phyloP scores from a whole-genome alignment of 2,797 vertebrate species.

The Anomalospiza imberbis region DNA sequence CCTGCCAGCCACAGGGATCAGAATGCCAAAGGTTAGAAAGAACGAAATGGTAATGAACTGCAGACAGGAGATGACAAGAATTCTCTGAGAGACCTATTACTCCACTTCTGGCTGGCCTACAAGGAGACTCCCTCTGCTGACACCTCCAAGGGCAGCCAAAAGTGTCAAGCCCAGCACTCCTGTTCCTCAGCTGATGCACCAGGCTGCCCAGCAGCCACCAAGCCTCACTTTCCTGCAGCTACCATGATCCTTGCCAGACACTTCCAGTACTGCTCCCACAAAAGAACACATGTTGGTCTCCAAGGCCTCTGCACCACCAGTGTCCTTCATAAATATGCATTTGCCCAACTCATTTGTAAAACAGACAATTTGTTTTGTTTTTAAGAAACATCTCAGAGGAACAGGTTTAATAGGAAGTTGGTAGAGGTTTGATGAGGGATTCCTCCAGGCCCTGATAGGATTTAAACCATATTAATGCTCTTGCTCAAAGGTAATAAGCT shows the following conservation, averaged over 20 bases:
- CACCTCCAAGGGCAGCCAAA: neutral
- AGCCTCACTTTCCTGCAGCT: neutral
- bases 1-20: neutral
- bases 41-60: neutral
- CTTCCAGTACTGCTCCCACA: neutral
- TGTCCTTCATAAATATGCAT: neutral
- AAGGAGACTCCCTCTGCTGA: neutral
- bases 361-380: neutral
- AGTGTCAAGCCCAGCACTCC: neutral
- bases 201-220: neutral
- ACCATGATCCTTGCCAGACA: neutral
- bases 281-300: neutral
- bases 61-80: neutral
- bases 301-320: neutral
- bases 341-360: neutral
- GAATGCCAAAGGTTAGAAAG: neutral
- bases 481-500: neutral
- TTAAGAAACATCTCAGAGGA: neutral
- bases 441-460: neutral
- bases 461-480: neutral
- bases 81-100: constrained; percentile 28
- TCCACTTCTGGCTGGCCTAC: neutral
- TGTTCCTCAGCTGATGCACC: neutral
- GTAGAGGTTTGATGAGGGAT: neutral
- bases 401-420: neutral